phyloP scores from a whole-genome alignment of 2,888 invertebrate genomes.

The Clistopyga incitator region DNA sequence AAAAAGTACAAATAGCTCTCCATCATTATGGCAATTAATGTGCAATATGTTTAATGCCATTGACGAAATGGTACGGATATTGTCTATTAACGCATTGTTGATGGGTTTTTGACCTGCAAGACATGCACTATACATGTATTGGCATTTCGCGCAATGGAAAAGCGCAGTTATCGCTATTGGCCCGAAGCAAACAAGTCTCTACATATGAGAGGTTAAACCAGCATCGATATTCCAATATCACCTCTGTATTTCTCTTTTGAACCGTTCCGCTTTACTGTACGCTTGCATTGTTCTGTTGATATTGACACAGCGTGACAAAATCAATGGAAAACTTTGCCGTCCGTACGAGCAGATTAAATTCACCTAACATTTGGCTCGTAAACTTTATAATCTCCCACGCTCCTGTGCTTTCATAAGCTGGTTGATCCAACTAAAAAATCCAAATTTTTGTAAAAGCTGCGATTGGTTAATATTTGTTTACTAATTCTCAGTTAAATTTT shows the following conservation, averaged over 20 bases:
- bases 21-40: not conserved
- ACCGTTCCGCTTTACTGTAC: not conserved
- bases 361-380: not conserved
- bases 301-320: slow-evolving; percentile 10
- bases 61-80: not conserved
- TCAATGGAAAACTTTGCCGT: not conserved
- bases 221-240: not conserved
- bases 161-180: slow-evolving; percentile 10
- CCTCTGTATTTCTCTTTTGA: not conserved
- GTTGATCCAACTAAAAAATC: not conserved
- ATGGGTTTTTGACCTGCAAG: not conserved
- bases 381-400: not conserved
- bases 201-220: slow-evolving; percentile 10
- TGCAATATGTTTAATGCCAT: not conserved
- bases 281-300: slow-evolving; percentile 5
- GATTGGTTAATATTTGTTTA: too few relatives aligned
- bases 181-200: not conserved
- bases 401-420: not conserved
- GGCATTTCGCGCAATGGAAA: not conserved
- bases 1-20: too few relatives aligned
- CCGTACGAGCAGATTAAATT: not conserved
- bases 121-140: not conserved
- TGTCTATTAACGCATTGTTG: not conserved
- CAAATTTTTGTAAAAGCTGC: not conserved
- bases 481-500: too few relatives aligned